phyloP scores from a whole-genome alignment of 2,113 vertebrate species.

The Arothron firmamentum region DNA sequence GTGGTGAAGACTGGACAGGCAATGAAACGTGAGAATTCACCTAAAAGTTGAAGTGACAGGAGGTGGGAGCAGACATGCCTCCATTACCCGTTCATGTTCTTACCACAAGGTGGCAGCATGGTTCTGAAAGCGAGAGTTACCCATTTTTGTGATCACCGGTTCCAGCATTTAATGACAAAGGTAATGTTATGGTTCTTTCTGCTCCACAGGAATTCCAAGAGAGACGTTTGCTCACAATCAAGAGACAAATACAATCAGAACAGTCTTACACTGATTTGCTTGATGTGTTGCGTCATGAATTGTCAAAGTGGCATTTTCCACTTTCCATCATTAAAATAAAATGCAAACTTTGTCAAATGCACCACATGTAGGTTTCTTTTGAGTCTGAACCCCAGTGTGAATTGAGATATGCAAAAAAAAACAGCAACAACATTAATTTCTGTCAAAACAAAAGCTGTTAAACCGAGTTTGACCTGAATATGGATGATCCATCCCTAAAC shows the following conservation, averaged over 20 bases:
- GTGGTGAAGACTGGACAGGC: too few relatives aligned
- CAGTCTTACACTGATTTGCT: neutral
- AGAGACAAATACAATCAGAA: neutral
- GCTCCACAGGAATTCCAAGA: constrained; percentile 17
- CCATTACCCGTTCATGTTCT: neutral
- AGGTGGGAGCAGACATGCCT: too few relatives aligned
- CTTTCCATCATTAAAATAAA: constrained; percentile 18
- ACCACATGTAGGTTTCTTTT: neutral
- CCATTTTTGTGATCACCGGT: neutral
- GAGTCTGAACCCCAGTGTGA: neutral
- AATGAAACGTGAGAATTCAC: too few relatives aligned
- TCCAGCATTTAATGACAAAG: neutral
- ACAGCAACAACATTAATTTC: constrained; percentile 1
- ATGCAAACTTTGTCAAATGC: neutral
- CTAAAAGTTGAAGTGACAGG: too few relatives aligned
- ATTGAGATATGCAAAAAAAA: neutral
- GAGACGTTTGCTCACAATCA: neutral
- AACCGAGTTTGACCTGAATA: constrained; percentile 50
- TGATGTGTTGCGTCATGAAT: neutral
- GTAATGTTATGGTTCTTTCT: neutral
- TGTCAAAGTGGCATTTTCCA: neutral
- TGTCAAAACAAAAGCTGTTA: constrained; percentile 30
- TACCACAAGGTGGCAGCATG: constrained; percentile 56
- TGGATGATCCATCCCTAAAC: constrained; percentile 41
- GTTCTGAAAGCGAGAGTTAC: neutral